Conservation (phyloP, 2,888 invertebrate genomes). For the Monochamus alternatus region DNA sequence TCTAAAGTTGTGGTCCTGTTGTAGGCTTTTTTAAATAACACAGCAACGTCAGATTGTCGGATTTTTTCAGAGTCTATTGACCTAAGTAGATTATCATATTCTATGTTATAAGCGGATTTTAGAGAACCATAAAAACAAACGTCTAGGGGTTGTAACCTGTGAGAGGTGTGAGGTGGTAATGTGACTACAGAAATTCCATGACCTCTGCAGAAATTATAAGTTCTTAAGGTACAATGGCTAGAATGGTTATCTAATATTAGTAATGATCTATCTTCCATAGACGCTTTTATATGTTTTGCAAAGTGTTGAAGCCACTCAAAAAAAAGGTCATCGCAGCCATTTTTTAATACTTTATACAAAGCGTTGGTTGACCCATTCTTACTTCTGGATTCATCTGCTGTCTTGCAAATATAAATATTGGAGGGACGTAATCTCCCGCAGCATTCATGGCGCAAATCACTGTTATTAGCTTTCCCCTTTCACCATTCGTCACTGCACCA, state of each 20-base stretch:
- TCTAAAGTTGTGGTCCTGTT: too few relatives aligned
- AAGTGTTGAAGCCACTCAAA: slow-evolving; percentile 16
- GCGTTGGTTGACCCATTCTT: slow-evolving; percentile 43
- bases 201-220: neutral
- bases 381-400: slow-evolving; percentile 42
- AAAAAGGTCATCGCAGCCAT: slow-evolving; percentile 51
- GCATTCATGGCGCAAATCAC: slow-evolving; percentile 45
- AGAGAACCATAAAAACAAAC: too few relatives aligned
- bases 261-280: slow-evolving; percentile 3
- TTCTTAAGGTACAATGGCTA: neutral
- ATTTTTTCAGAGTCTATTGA: too few relatives aligned
- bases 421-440: slow-evolving; percentile 44
- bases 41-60: too few relatives aligned
- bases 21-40: too few relatives aligned
- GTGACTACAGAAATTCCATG: too few relatives aligned
- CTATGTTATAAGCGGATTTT: too few relatives aligned
- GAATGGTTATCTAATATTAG: slow-evolving; percentile 16
- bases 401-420: slow-evolving; percentile 48
- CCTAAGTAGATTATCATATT: too few relatives aligned
- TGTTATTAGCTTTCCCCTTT: slow-evolving; percentile 46
- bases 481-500: slow-evolving; percentile 45
- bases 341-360: slow-evolving; percentile 45
- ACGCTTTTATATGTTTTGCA: neutral
- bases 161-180: too few relatives aligned
- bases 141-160: too few relatives aligned